These are phyloP conservation scores for Calameuta pallipes DNA, from an alignment of 2,888 invertebrate species.

Conservation along the genomic window DNA sequence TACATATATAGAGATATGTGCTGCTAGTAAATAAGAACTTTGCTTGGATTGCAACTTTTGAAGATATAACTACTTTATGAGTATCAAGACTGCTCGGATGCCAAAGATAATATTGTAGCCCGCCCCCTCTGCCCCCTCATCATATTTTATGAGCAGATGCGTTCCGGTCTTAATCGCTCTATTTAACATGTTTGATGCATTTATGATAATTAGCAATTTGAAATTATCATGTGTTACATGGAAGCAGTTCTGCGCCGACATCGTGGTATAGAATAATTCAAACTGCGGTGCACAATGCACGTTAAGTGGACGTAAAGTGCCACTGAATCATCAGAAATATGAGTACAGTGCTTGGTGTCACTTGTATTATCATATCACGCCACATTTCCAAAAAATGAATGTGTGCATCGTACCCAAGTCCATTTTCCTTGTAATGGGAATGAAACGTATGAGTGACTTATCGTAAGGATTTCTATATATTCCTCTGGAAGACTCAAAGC, in stretches of 20 bases:
- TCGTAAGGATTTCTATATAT: neutral
- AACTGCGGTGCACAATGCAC: no score
- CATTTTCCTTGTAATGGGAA: neutral
- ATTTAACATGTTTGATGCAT: neutral
- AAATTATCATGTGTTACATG: neutral
- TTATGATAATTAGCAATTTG: neutral
- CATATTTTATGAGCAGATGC: no score
- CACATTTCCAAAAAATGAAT: no score
- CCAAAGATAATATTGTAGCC: neutral
- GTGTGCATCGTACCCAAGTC: neutral
- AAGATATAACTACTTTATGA: neutral
- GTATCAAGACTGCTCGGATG: neutral
- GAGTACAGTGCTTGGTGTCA: no score
- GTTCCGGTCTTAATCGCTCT: neutral
- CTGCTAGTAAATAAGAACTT: neutral
- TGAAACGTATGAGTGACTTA: neutral
- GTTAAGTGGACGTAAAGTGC: no score
- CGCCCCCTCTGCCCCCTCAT: no score
- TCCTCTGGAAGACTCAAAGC: neutral
- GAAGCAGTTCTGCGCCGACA: no score
- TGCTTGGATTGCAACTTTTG: neutral
- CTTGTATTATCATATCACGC: no score
- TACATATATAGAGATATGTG: neutral
- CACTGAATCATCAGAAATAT: no score
- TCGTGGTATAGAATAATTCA: no score